phyloP scores from a whole-genome alignment of 2,797 vertebrate genomes.

The Cryptoblepharus egeriae region DNA sequence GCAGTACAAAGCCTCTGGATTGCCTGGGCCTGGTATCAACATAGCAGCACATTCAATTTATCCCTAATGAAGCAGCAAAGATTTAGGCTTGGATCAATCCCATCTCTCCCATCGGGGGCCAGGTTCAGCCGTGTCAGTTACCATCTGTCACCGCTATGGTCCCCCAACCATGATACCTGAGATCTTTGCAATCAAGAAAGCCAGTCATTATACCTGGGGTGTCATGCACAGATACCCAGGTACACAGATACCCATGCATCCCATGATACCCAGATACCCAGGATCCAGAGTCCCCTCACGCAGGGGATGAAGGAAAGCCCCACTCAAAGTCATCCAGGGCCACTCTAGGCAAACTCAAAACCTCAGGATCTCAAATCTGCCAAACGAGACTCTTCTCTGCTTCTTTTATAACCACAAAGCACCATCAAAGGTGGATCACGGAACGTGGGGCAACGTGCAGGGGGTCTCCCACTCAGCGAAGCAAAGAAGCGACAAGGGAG shows the following conservation, averaged over 20 bases:
- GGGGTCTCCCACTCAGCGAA: background rate
- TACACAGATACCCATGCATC: background rate
- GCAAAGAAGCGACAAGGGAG: background rate
- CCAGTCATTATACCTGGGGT: background rate
- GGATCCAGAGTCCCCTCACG: too few species aligned
- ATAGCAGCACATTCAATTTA: background rate
- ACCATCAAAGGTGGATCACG: background rate
- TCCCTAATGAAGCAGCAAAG: background rate
- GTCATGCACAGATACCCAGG: background rate
- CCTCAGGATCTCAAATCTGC: background rate
- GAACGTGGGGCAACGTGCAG: background rate
- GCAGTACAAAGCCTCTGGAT: background rate
- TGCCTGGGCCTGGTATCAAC: background rate
- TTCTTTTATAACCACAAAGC: background rate
- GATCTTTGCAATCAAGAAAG: background rate
- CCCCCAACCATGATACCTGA: too few species aligned
- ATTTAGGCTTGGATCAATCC: background rate
- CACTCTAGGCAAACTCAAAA: background rate
- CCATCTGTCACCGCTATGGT: too few species aligned
- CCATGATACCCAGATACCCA: too few species aligned
- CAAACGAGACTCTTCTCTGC: background rate
- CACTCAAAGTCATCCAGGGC: fast-evolving
- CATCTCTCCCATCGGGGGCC: background rate
- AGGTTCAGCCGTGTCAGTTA: background rate
- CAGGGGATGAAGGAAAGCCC: too few species aligned